phyloP scores from a whole-genome alignment of 2,888 invertebrate species.

The Graphium colonna region DNA sequence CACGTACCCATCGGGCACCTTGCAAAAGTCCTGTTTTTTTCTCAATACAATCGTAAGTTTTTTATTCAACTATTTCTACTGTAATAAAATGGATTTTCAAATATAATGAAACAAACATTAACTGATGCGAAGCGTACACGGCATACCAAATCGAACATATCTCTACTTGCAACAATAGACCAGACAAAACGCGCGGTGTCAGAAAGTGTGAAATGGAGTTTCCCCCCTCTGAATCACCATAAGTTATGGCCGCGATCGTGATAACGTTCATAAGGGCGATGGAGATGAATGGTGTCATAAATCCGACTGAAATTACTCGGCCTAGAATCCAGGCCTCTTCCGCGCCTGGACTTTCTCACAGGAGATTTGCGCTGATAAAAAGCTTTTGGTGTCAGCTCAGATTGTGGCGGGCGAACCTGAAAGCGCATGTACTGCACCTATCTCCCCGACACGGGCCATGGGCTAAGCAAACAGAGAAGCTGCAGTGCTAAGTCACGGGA shows the following conservation, averaged over 20 bases:
- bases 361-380: slow-evolving; percentile 74
- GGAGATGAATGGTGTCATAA: slow-evolving; percentile 23
- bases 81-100: no score
- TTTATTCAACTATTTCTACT: no score
- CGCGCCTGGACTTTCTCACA: slow-evolving; percentile 68
- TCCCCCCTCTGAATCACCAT: slow-evolving; percentile 16
- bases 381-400: slow-evolving; percentile 74
- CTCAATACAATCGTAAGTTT: no score
- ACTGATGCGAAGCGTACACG: no score
- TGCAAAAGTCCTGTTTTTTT: no score
- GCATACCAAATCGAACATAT: no score
- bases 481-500: slow-evolving; percentile 36
- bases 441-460: slow-evolving; percentile 68
- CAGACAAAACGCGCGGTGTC: background rate
- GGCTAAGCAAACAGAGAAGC: slow-evolving; percentile 66
- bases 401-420: slow-evolving; percentile 68
- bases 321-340: slow-evolving; percentile 20
- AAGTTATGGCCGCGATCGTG: slow-evolving; percentile 10
- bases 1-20: no score
- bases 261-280: slow-evolving; percentile 22
- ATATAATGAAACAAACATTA: no score
- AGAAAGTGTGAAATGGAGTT: slow-evolving; percentile 13
- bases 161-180: background rate
- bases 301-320: slow-evolving; percentile 16
- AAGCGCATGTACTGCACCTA: slow-evolving; percentile 77